Conservation (phyloP, 2,797 vertebrate species). For the Psittacula derbiana region DNA sequence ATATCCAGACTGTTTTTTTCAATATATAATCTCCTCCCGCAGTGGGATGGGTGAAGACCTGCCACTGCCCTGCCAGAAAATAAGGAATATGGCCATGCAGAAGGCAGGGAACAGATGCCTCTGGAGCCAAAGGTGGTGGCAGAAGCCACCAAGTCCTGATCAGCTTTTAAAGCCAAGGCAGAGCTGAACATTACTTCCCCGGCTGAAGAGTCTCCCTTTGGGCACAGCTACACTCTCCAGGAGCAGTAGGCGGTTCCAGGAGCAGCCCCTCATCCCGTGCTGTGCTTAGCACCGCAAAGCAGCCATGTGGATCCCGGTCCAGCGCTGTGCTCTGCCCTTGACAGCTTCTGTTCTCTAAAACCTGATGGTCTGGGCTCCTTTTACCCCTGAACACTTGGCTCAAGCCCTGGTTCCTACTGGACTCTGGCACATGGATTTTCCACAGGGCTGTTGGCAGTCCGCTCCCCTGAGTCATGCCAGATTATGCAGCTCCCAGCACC, state of each 20-base stretch:
- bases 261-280: not conserved
- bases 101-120: not conserved
- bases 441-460: not conserved
- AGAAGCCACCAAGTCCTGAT: not conserved
- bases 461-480: not conserved
- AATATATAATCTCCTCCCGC: not conserved
- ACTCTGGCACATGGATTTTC: slow-evolving; percentile 3
- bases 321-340: fast-evolving
- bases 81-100: not conserved
- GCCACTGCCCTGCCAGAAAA: not conserved
- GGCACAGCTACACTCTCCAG: fast-evolving
- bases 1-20: not conserved
- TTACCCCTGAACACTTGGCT: not conserved
- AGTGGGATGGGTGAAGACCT: fast-evolving
- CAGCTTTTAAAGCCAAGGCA: not conserved
- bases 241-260: not conserved
- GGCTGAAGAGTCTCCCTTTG: not conserved
- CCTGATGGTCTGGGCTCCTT: not conserved
- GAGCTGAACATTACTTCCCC: not conserved
- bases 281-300: fast-evolving
- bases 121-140: fast-evolving
- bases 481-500: not conserved
- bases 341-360: not conserved
- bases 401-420: not conserved
- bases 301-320: fast-evolving